Percentiles rank a stretch among this genome's conserved stretches.
phyloP scores from a whole-genome alignment of 2,888 invertebrate genomes.

The Drymonia ruficornis region DNA sequence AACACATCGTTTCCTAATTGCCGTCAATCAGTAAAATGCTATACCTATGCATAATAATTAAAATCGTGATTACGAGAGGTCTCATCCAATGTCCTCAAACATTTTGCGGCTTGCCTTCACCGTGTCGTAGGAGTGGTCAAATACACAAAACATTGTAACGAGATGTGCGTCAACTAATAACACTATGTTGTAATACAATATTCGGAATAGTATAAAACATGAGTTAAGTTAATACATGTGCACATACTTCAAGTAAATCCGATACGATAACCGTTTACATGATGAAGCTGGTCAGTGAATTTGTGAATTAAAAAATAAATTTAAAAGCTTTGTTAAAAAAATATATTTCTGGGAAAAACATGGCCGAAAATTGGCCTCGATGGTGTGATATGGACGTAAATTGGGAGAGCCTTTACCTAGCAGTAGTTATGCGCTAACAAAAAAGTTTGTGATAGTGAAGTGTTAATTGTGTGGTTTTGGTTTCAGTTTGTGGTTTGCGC shows the following conservation, averaged over 20 bases:
- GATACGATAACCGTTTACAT: conserved; percentile 50
- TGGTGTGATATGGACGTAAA: no score
- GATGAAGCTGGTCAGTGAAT: conserved; percentile 68
- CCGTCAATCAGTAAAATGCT: conserved; percentile 48
- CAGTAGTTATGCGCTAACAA: no score
- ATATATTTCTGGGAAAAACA: no score
- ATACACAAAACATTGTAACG: conserved; percentile 68
- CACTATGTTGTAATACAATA: conserved; percentile 67
- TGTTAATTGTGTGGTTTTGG: conserved; percentile 37
- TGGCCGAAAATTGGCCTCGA: no score
- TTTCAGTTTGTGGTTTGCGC: conserved; percentile 73
- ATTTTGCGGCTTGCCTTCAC: conserved; percentile 58
- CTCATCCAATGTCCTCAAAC: conserved; percentile 63
- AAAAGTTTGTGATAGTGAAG: conserved; percentile 24
- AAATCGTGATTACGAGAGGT: conserved; percentile 57
- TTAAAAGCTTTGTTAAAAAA: not conserved
- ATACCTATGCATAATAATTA: conserved; percentile 49
- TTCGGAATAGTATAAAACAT: conserved; percentile 70
- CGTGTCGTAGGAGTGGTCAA: conserved; percentile 59
- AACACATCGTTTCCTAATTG: conserved; percentile 41
- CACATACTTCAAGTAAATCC: conserved; percentile 59
- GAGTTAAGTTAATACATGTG: conserved; percentile 55
- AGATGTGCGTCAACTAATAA: conserved; percentile 61
- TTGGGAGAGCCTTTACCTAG: no score
- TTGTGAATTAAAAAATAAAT: conserved; percentile 14